phyloP scores from a whole-genome alignment of 2,797 vertebrate genomes.

The Pteronotus mesoamericanus region DNA sequence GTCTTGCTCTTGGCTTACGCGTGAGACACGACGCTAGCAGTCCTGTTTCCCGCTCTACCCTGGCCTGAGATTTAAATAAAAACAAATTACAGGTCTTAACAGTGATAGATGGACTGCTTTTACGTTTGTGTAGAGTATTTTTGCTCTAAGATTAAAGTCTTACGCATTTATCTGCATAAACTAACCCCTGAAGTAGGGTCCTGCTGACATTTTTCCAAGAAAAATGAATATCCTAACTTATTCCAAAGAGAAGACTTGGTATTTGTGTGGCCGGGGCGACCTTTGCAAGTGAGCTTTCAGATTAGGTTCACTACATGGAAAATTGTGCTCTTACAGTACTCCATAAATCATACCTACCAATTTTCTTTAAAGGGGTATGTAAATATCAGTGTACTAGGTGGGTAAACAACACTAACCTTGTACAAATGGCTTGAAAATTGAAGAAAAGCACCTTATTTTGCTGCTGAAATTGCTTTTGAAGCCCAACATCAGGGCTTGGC shows the following conservation, averaged over 20 bases:
- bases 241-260: conserved; percentile 93
- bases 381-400: conserved; percentile 99
- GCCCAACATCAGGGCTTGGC: conserved; percentile 90
- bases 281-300: conserved; percentile 95
- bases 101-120: conserved; percentile 87
- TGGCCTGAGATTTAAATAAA: conserved; percentile 86
- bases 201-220: conserved; percentile 94
- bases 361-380: conserved; percentile 99
- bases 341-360: conserved; percentile 98
- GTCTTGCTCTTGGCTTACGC: conserved; percentile 80
- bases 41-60: conserved; percentile 78
- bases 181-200: conserved; percentile 89
- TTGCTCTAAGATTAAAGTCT: conserved; percentile 87
- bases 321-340: conserved; percentile 98
- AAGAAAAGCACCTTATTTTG: conserved; percentile 99
- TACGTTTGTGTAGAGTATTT: conserved; percentile 84
- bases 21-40: conserved; percentile 79
- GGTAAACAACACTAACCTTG: conserved; percentile 99
- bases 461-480: conserved; percentile 99
- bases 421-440: conserved; percentile 99
- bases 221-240: conserved; percentile 97
- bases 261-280: conserved; percentile 97
- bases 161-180: conserved; percentile 91
- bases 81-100: conserved; percentile 88
- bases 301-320: conserved; percentile 99